Conservation (phyloP, 2,888 invertebrate species). For the Parthenolecanium corni region DNA sequence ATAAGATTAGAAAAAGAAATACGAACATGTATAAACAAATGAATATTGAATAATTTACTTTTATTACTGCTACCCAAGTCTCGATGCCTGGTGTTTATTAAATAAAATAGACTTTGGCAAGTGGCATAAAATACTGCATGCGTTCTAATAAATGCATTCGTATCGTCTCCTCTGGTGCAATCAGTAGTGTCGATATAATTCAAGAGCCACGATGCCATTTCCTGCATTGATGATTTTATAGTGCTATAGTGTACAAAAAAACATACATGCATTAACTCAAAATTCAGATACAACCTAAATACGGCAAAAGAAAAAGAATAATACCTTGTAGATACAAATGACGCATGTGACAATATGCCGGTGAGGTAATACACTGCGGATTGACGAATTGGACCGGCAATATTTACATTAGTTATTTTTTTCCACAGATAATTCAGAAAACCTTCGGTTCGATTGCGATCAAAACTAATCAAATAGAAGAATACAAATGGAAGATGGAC, state of each 20-base stretch:
- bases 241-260: conserved; percentile 41
- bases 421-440: conserved; percentile 63
- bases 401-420: conserved; percentile 55
- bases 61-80: conserved; percentile 65
- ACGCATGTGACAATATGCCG: conserved; percentile 59
- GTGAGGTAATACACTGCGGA: conserved; percentile 61
- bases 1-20: conserved; percentile 17
- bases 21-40: conserved; percentile 9
- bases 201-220: conserved; percentile 74
- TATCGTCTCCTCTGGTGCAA: conserved; percentile 38
- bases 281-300: too few species aligned
- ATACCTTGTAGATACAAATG: conserved; percentile 51
- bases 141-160: conserved; percentile 23
- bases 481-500: conserved; percentile 66
- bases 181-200: conserved; percentile 63
- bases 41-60: conserved; percentile 49
- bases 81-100: conserved; percentile 78
- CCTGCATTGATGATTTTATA: conserved; percentile 52
- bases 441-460: conserved; percentile 46
- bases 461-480: conserved; percentile 61
- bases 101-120: conserved; percentile 85
- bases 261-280: too few species aligned
- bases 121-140: conserved; percentile 84
- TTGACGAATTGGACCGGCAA: conserved; percentile 53
- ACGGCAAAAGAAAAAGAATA: too few species aligned